Conservation (phyloP, 2,113 vertebrate species). For the Fulica atra region DNA sequence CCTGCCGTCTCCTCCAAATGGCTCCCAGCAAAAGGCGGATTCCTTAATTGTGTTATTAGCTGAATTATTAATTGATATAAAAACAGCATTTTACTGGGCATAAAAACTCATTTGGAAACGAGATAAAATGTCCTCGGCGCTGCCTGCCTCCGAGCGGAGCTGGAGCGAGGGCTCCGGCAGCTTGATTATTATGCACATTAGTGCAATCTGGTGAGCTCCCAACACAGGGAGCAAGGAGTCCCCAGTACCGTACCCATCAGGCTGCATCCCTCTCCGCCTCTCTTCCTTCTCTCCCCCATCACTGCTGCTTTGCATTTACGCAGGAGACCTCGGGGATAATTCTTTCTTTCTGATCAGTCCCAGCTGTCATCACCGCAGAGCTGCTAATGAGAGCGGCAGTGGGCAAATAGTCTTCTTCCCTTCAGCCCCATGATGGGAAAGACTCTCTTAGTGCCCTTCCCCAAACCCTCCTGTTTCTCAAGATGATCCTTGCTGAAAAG, state of each 20-base stretch:
- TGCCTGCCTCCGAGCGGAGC: conserved; percentile 50
- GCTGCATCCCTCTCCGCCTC: background rate
- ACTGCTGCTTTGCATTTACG: conserved; percentile 48
- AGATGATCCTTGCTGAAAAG: background rate
- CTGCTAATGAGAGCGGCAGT: background rate
- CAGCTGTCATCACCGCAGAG: background rate
- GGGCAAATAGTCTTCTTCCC: background rate
- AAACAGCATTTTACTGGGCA: conserved; percentile 75
- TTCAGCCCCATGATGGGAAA: background rate
- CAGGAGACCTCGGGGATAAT: background rate
- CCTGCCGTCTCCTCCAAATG: conserved; percentile 43
- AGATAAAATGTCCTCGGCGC: conserved; percentile 66
- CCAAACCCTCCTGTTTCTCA: background rate
- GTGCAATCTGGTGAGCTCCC: conserved; percentile 49
- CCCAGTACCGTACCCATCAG: conserved; percentile 28
- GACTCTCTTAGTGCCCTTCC: background rate
- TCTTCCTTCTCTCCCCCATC: background rate
- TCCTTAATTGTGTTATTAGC: conserved; percentile 75
- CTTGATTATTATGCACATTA: conserved; percentile 70
- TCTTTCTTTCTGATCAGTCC: conserved; percentile 48
- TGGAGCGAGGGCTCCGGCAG: conserved; percentile 51
- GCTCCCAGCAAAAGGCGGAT: conserved; percentile 58
- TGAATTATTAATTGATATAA: conserved; percentile 81
- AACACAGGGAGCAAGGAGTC: background rate
- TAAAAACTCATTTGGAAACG: conserved; percentile 75